phyloP scores from a whole-genome alignment of 2,113 vertebrate genomes.

The Oxygymnocypris stewartii region DNA sequence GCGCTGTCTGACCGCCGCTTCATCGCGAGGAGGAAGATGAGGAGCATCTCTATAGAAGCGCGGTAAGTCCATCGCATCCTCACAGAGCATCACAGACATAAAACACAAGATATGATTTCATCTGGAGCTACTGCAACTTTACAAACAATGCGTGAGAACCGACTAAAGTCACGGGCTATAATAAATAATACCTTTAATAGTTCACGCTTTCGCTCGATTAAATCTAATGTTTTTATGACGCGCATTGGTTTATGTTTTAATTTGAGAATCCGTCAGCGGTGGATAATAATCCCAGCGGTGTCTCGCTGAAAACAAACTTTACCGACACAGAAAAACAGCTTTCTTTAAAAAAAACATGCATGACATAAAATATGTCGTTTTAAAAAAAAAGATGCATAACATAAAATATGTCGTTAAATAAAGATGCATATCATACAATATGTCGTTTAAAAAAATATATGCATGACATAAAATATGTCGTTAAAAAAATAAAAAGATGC shows the following conservation, averaged over 20 bases:
- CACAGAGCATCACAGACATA: neutral
- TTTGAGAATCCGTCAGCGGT: no score
- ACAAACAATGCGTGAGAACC: neutral
- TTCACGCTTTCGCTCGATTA: neutral
- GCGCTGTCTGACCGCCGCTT: slow-evolving; percentile 68
- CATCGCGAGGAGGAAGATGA: slow-evolving; percentile 52
- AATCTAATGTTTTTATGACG: neutral
- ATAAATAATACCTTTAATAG: neutral
- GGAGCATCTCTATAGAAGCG: neutral
- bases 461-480: neutral
- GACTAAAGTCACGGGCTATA: neutral
- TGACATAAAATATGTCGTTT: neutral
- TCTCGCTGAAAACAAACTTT: neutral
- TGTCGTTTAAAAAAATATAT: neutral
- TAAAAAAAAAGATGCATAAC: no score
- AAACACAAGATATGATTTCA: neutral
- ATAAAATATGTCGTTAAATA: neutral
- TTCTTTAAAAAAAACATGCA: no score
- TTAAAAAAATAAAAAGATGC: no score
- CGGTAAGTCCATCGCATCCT: slow-evolving; percentile 11
- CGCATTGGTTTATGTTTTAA: neutral
- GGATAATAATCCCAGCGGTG: neutral
- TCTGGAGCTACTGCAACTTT: neutral
- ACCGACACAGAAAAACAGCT: neutral
- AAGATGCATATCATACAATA: neutral